phyloP scores from a whole-genome alignment of 1,140 invertebrate species.

The Drosophila sp. region DNA sequence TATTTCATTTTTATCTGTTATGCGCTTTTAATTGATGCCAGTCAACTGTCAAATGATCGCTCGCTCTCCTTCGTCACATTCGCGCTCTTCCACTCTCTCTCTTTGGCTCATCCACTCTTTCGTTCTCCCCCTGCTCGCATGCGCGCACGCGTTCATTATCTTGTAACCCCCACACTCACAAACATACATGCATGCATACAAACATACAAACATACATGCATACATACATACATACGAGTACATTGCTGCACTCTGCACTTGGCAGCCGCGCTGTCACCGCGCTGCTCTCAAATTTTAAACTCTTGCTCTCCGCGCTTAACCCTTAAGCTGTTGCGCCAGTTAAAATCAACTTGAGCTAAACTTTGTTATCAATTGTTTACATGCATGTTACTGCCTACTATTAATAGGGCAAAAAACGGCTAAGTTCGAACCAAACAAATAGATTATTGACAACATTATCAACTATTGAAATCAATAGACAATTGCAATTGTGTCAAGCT shows the following conservation, averaged over 20 bases:
- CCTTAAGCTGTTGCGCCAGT: constrained; percentile 19
- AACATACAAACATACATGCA: constrained; percentile 13
- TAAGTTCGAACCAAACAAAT: not conserved
- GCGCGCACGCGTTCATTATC: constrained; percentile 50
- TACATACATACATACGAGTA: not conserved
- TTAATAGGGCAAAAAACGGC: not conserved
- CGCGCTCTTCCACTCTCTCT: constrained; percentile 5
- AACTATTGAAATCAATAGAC: too few relatives aligned
- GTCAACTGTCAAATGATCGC: constrained; percentile 46
- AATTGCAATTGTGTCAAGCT: too few relatives aligned
- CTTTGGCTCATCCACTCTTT: constrained; percentile 14
- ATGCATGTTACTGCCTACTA: constrained; percentile 18
- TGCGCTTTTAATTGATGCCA: constrained; percentile 52
- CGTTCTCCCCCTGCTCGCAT: constrained; percentile 15
- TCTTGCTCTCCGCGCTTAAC: constrained; percentile 45
- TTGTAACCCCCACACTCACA: not conserved
- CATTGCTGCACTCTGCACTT: constrained; percentile 57
- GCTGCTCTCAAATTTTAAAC: not conserved
- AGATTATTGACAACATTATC: too few relatives aligned
- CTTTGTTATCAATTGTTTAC: constrained; percentile 38
- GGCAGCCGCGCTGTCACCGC: not conserved
- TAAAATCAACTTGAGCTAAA: not conserved
- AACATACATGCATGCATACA: constrained; percentile 9
- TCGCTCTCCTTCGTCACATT: constrained; percentile 18
- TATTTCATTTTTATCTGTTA: constrained; percentile 32